Conservation (phyloP, 1,140 invertebrate species). For the Hermetia illucens region DNA sequence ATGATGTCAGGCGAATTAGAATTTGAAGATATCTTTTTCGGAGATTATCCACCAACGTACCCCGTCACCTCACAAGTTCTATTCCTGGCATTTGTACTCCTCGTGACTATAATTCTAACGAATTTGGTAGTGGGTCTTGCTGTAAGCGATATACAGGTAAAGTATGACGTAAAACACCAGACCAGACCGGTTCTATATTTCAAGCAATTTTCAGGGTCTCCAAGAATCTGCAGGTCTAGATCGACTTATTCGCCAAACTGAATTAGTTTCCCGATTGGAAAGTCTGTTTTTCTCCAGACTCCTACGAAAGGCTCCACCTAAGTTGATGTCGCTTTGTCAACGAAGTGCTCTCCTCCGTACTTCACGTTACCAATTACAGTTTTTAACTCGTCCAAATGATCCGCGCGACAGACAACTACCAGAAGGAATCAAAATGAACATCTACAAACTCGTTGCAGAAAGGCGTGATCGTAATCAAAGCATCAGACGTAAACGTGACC, state of each 20-base stretch:
- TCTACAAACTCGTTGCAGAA: constrained; percentile 56
- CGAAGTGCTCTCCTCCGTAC: constrained; percentile 53
- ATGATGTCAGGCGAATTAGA: constrained; percentile 84
- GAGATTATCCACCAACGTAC: constrained; percentile 23
- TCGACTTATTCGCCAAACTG: constrained; percentile 60
- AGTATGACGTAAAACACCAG: constrained; percentile 14
- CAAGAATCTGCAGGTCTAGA: constrained; percentile 67
- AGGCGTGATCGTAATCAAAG: constrained; percentile 41
- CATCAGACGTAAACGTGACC: constrained; percentile 33
- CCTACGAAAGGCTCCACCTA: constrained; percentile 46
- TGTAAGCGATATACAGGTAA: constrained; percentile 57
- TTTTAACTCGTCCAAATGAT: constrained; percentile 63
- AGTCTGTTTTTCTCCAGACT: constrained; percentile 64
- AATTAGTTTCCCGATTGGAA: constrained; percentile 64
- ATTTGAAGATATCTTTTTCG: constrained; percentile 70
- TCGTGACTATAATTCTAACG: constrained; percentile 73
- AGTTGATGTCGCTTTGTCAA: constrained; percentile 46
- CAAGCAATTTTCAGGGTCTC: constrained; percentile 40
- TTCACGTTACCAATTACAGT: constrained; percentile 50
- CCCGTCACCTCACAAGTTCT: constrained; percentile 59
- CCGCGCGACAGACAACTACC: constrained; percentile 62
- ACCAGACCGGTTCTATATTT: constrained; percentile 7
- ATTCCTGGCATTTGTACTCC: constrained; percentile 59
- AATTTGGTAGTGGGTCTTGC: constrained; percentile 75
- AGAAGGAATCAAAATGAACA: constrained; percentile 50